phyloP scores from a whole-genome alignment of 1,140 invertebrate species.

The Brachionus manjavacas region DNA sequence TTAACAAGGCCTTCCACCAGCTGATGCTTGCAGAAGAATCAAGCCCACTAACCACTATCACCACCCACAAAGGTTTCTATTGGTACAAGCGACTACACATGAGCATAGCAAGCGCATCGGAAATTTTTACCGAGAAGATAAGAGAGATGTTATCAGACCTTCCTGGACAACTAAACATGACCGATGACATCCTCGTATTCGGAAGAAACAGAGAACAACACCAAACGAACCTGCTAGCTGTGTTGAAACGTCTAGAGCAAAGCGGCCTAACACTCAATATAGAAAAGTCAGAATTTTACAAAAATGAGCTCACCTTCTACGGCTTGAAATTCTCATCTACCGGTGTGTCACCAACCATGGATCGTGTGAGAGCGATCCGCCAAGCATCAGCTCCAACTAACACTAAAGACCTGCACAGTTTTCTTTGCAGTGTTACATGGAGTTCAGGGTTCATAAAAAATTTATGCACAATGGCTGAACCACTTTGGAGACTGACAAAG shows the following conservation, averaged over 20 bases:
- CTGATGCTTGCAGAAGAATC: slow-evolving; percentile 46
- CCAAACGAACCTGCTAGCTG: background rate
- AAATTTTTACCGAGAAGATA: background rate
- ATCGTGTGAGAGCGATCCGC: background rate
- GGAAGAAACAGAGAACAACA: background rate
- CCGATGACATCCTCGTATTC: background rate
- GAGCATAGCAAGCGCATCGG: background rate
- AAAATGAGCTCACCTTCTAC: background rate
- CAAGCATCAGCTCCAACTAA: background rate
- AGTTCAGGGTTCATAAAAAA: background rate
- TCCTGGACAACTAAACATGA: background rate
- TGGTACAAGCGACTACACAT: background rate
- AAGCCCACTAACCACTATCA: slow-evolving; percentile 18
- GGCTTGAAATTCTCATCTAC: background rate
- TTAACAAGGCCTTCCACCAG: slow-evolving; percentile 47
- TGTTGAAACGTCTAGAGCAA: background rate
- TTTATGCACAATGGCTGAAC: background rate
- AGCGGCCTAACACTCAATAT: background rate
- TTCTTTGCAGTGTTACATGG: background rate
- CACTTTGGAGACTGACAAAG: background rate
- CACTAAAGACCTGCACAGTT: background rate
- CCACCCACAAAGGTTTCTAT: background rate
- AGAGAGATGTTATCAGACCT: background rate
- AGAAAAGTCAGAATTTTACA: background rate
- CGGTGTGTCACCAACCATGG: background rate